Percentiles rank a stretch among this genome's conserved stretches.
phyloP scores from a whole-genome alignment of 1,140 invertebrate genomes.

The Achatina immaculata region DNA sequence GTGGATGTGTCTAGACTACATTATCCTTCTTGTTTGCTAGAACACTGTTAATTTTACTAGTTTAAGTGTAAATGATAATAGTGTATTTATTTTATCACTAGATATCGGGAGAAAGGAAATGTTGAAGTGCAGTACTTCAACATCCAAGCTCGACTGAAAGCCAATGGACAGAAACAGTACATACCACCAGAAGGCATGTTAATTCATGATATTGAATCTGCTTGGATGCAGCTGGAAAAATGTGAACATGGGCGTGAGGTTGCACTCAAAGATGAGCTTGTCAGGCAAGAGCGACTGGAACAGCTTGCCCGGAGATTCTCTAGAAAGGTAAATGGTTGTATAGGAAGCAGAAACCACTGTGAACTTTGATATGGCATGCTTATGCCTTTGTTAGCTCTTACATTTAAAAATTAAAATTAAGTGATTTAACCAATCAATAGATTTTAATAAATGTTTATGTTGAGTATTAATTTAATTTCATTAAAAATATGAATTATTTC shows the following conservation, averaged over 20 bases:
- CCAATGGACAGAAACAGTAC: slow-evolving; percentile 90
- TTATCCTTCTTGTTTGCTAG: too few species aligned
- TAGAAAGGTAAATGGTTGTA: slow-evolving; percentile 81
- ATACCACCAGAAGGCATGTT: slow-evolving; percentile 85
- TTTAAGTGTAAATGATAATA: too few species aligned
- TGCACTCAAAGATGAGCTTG: slow-evolving; percentile 89
- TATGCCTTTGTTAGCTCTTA: too few species aligned
- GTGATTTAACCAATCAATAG: too few species aligned
- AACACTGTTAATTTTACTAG: too few species aligned
- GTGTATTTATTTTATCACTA: too few species aligned
- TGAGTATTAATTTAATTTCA: too few species aligned
- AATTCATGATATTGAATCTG: slow-evolving; percentile 92
- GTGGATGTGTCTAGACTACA: too few species aligned
- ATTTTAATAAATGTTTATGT: too few species aligned
- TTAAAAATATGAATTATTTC: not conserved
- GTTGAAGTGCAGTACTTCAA: slow-evolving; percentile 97
- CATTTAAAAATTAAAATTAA: too few species aligned
- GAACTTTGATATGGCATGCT: too few species aligned
- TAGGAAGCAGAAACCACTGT: too few species aligned
- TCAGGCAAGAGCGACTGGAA: slow-evolving; percentile 93
- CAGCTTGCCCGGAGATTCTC: slow-evolving; percentile 97
- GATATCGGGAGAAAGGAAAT: slow-evolving; percentile 95
- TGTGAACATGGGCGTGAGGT: slow-evolving; percentile 95
- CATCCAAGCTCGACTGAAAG: slow-evolving; percentile 96
- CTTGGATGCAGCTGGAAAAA: slow-evolving; percentile 92